These are phyloP conservation scores for Pseudorectes ferrugineus DNA, from an alignment of 2,113 vertebrate genomes.

Conservation along the genomic window DNA sequence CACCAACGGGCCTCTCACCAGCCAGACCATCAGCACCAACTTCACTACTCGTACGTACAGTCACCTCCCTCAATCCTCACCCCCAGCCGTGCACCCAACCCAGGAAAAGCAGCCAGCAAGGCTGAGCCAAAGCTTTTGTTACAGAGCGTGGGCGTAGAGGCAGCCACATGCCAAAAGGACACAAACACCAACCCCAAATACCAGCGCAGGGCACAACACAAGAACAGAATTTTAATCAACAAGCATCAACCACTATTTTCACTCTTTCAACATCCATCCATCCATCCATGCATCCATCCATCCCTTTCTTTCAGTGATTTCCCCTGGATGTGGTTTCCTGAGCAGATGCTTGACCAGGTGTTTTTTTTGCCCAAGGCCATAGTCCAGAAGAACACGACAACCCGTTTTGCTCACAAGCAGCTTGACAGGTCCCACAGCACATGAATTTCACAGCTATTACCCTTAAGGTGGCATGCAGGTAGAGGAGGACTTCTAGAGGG, in stretches of 20 bases:
- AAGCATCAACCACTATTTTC: not conserved
- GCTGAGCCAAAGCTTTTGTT: not conserved
- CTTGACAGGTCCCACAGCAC: not conserved
- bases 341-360: not conserved
- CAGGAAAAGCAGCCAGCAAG: not conserved
- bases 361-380: not conserved
- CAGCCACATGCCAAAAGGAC: not conserved
- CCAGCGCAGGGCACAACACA: not conserved
- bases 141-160: rapidly evolving
- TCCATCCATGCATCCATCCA: not conserved
- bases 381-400: not conserved
- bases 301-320: not conserved
- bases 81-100: not conserved
- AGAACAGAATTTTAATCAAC: not conserved
- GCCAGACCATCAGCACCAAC: slow-evolving; percentile 84
- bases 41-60: slow-evolving; percentile 90
- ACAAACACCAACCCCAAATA: not conserved
- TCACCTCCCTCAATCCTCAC: not conserved
- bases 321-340: not conserved
- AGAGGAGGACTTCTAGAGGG: not conserved
- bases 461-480: not conserved
- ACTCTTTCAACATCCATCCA: not conserved
- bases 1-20: slow-evolving; percentile 86
- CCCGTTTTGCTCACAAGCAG: not conserved
- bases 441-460: not conserved